phyloP scores from a whole-genome alignment of 2,113 vertebrate genomes.

The Thamnophis sirtalis region DNA sequence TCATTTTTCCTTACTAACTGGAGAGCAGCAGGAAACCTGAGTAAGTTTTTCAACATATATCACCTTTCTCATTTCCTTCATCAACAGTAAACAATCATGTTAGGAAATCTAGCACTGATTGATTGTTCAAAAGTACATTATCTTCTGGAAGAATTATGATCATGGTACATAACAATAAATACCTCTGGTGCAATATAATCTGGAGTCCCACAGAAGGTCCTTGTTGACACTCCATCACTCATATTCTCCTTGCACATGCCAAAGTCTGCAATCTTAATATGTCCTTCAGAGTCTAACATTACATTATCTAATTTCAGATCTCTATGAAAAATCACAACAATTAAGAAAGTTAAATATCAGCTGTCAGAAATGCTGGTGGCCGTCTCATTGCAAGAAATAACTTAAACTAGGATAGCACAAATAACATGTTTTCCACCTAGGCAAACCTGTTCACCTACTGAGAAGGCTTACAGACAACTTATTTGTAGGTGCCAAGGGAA shows the following conservation, averaged over 20 bases:
- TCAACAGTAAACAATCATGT: not conserved
- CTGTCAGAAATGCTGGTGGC: not conserved
- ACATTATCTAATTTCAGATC: conserved; percentile 97
- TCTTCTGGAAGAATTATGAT: not conserved
- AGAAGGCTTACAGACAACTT: not conserved
- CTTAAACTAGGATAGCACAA: not conserved
- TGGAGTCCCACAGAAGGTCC: conserved; percentile 97
- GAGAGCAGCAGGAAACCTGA: not conserved
- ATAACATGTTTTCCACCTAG: not conserved
- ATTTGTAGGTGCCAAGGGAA: not conserved
- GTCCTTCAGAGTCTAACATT: conserved; percentile 93
- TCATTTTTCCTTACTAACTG: not conserved
- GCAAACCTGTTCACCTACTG: not conserved
- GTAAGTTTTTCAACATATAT: not conserved
- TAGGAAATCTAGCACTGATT: not conserved
- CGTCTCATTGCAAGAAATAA: not conserved
- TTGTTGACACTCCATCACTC: conserved; percentile 81
- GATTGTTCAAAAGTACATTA: not conserved
- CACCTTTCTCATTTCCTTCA: not conserved
- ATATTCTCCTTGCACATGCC: conserved; percentile 99
- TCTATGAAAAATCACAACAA: conserved; percentile 65
- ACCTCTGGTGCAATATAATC: conserved; percentile 99
- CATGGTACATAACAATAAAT: conserved; percentile 35
- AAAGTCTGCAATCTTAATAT: conserved; percentile 98
- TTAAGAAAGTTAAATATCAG: conserved; percentile 10